Evolutionary conservation across 1,140 invertebrate genomes (phyloP).

Genomic region (Achroia grisella): DNA sequence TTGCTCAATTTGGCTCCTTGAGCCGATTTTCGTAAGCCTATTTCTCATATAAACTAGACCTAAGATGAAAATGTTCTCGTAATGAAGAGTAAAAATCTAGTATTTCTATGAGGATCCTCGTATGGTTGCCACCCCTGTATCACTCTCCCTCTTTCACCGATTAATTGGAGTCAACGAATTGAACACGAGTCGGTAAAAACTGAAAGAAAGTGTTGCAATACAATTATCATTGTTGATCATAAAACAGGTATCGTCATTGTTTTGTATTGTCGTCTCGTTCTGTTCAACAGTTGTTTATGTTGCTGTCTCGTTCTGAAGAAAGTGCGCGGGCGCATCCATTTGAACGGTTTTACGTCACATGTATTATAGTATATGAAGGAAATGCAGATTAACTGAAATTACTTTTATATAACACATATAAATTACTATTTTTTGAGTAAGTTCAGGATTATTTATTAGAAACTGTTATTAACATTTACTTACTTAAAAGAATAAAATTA

Average conservation of each 20-base stretch:
- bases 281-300: slow-evolving; percentile 5
- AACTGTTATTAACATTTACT: too few relatives aligned
- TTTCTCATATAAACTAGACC: too few relatives aligned
- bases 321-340: slow-evolving; percentile 40
- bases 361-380: slow-evolving; percentile 23
- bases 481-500: too few relatives aligned
- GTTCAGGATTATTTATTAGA: too few relatives aligned
- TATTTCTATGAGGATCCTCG: too few relatives aligned
- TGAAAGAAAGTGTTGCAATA: slow-evolving; percentile 60
- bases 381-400: slow-evolving; percentile 19
- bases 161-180: slow-evolving; percentile 51
- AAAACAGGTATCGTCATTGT: slow-evolving; percentile 43
- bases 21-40: too few relatives aligned
- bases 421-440: too few relatives aligned
- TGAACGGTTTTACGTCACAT: slow-evolving; percentile 48
- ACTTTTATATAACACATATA: too few relatives aligned
- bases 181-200: slow-evolving; percentile 39
- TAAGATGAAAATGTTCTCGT: too few relatives aligned
- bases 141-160: slow-evolving; percentile 56
- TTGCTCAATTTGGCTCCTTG: too few relatives aligned
- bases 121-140: too few relatives aligned
- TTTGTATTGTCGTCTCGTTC: slow-evolving; percentile 38
- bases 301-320: slow-evolving; percentile 49
- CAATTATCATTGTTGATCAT: slow-evolving; percentile 24
- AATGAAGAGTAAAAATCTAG: too few relatives aligned